Evolutionary conservation across 2,797 vertebrate genomes (phyloP).

Genomic region (Acropternis orthonyx): DNA sequence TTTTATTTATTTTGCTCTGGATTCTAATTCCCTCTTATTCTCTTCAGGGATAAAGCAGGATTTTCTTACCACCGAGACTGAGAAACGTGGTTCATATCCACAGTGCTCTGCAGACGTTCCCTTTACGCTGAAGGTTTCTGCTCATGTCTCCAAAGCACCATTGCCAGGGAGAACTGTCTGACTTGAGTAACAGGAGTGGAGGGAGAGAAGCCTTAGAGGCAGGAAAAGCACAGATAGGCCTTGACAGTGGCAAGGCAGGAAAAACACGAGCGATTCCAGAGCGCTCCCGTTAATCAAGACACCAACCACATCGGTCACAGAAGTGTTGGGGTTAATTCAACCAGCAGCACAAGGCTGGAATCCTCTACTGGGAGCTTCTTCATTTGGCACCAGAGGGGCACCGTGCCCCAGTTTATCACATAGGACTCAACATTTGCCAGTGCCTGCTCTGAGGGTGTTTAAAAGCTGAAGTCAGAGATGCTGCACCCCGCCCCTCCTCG

Average conservation of each 20-base stretch:
- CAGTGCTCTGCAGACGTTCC: background rate
- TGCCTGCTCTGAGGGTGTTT: background rate
- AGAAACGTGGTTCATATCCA: background rate
- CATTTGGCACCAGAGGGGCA: background rate
- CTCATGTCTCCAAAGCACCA: background rate
- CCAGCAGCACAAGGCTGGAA: background rate
- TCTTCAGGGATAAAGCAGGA: background rate
- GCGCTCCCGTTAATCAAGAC: background rate
- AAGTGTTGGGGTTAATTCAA: background rate
- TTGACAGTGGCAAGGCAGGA: background rate
- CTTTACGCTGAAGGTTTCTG: background rate
- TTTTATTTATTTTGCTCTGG: constrained; percentile 55
- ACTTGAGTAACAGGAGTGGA: background rate
- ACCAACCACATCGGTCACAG: background rate
- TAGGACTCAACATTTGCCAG: background rate
- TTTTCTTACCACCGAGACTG: constrained; percentile 7
- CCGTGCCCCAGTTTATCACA: background rate
- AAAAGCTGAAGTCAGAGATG: background rate
- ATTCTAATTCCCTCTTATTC: constrained; percentile 1
- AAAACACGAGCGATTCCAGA: background rate
- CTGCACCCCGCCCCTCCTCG: background rate
- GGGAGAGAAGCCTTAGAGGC: background rate
- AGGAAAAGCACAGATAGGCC: background rate
- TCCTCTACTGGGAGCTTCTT: background rate
- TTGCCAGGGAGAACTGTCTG: background rate